phyloP scores from a whole-genome alignment of 2,113 vertebrate species.

The Murina feae region DNA sequence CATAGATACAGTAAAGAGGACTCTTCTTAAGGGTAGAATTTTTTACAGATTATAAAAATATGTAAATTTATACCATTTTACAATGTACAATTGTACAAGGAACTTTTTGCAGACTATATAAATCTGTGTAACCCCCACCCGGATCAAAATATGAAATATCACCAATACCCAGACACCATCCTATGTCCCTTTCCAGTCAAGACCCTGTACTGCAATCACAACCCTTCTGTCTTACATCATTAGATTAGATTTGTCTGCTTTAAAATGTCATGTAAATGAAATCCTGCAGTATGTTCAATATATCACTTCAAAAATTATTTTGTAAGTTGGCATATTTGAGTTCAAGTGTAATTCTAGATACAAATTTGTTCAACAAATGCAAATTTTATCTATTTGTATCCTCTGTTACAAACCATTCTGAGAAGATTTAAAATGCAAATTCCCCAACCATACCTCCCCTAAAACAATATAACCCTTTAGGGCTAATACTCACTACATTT shows the following conservation, averaged over 20 bases:
- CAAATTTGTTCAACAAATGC: constrained; percentile 1
- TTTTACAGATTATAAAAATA: neutral
- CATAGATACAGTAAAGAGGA: neutral
- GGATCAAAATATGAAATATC: neutral
- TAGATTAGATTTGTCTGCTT: neutral
- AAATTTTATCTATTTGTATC: neutral
- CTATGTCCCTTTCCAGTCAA: neutral
- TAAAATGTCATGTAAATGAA: constrained; percentile 12
- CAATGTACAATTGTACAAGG: neutral
- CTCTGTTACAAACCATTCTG: neutral
- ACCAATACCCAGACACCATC: neutral
- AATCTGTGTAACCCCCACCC: neutral
- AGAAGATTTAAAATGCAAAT: constrained; percentile 23
- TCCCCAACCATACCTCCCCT: neutral
- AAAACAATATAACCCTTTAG: neutral
- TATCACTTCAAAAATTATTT: neutral
- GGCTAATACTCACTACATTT: neutral
- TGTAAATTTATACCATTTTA: neutral
- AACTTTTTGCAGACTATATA: neutral
- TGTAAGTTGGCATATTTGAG: neutral
- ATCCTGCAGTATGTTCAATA: neutral
- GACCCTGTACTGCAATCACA: neutral
- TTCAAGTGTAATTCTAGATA: constrained; percentile 6
- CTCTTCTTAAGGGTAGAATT: neutral
- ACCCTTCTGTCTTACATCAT: neutral